A percentile compares a stretch with the other conserved stretches of the same genome.
Conservation (phyloP, 2,113 vertebrate genomes). For the Oreocharis arfaki region DNA sequence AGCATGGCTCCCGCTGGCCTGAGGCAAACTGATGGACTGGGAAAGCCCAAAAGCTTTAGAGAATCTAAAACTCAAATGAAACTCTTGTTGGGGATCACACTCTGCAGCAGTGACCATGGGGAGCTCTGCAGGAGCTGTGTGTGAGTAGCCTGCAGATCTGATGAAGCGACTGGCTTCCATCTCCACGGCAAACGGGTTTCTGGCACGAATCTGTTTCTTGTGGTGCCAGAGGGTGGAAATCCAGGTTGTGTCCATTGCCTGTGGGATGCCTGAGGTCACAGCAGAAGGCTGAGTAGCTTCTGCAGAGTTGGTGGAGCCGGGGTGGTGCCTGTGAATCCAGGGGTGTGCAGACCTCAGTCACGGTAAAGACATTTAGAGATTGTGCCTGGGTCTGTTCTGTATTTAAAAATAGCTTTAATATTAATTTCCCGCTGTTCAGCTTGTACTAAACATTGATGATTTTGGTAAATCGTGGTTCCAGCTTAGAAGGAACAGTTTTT, state of each 20-base stretch:
- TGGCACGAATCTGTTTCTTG: background rate
- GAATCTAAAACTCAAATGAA: background rate
- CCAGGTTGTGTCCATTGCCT: accelerated
- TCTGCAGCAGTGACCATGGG: background rate
- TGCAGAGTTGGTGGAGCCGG: background rate
- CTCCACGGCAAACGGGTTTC: background rate
- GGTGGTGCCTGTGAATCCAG: background rate
- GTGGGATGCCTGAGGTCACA: background rate
- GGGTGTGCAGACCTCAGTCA: background rate
- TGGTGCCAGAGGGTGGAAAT: background rate
- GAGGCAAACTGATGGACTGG: background rate
- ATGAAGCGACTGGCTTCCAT: accelerated
- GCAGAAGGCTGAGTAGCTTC: accelerated
- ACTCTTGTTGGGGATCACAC: background rate
- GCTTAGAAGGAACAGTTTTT: background rate
- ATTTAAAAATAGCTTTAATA: background rate
- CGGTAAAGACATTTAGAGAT: background rate
- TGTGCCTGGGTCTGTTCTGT: background rate
- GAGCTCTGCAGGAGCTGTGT: background rate
- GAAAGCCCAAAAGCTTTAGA: background rate
- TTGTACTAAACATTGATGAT: background rate
- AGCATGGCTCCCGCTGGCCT: background rate
- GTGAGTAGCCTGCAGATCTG: background rate
- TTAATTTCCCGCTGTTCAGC: background rate
- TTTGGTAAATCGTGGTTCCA: background rate